These are phyloP conservation scores for Ctenoplectra terminalis DNA, from an alignment of 1,140 invertebrate genomes.

Conservation along the genomic window DNA sequence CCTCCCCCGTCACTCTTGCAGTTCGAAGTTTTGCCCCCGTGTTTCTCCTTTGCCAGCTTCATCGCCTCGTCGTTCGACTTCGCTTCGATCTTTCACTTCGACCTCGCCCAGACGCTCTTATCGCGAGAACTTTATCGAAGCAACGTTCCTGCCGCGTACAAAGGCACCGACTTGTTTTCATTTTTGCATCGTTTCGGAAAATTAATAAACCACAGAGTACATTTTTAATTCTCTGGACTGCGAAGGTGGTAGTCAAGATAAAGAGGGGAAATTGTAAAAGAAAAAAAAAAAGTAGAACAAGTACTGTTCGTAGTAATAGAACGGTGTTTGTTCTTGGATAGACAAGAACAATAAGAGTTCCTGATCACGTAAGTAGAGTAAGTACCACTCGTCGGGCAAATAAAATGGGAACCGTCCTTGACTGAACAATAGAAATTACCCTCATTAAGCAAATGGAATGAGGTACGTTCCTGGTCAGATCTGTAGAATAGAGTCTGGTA, in stretches of 20 bases:
- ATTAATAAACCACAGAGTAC: too few relatives aligned
- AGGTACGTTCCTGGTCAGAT: not conserved
- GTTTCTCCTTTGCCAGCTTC: not conserved
- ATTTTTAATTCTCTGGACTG: not conserved
- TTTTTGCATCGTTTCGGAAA: too few relatives aligned
- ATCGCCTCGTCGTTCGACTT: not conserved
- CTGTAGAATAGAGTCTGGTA: not conserved
- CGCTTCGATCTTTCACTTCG: slow-evolving; percentile 18
- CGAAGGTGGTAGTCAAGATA: too few relatives aligned
- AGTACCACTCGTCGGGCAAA: not conserved
- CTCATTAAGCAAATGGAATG: not conserved
- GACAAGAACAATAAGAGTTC: not conserved
- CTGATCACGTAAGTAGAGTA: not conserved
- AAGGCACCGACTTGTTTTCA: not conserved
- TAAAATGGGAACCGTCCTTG: not conserved
- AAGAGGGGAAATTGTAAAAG: too few relatives aligned
- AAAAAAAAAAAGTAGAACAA: too few relatives aligned
- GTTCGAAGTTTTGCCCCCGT: not conserved
- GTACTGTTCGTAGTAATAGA: not conserved
- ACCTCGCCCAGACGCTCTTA: slow-evolving; percentile 25
- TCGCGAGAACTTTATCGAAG: slow-evolving; percentile 53
- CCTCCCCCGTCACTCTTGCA: not conserved
- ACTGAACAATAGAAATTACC: not conserved
- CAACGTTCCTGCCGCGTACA: not conserved
- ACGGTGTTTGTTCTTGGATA: not conserved